Percentiles rank a stretch among this genome's conserved stretches.
Conservation (phyloP, 2,888 invertebrate species). For the Sepioteuthis lessoniana region DNA sequence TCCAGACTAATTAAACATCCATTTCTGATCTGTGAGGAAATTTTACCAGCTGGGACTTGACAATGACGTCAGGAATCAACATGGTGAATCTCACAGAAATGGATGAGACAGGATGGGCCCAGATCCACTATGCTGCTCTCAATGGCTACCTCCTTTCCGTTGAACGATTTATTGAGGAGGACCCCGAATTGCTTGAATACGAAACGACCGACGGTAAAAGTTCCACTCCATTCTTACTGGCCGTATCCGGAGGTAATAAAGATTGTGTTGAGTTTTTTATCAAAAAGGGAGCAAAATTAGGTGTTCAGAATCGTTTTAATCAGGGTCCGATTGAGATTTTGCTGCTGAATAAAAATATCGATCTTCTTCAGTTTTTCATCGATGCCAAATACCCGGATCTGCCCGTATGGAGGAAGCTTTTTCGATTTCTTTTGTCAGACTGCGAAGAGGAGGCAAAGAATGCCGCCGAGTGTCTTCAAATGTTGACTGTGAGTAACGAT, state of each 20-base stretch:
- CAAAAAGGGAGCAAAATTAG: conserved; percentile 68
- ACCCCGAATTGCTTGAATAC: conserved; percentile 69
- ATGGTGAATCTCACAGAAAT: conserved; percentile 59
- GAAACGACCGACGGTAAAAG: conserved; percentile 71
- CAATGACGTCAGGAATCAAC: background rate
- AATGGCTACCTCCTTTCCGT: conserved; percentile 73
- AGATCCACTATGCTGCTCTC: conserved; percentile 73
- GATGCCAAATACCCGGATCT: conserved; percentile 63
- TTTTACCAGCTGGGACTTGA: background rate
- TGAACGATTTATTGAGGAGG: conserved; percentile 71
- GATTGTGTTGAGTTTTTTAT: conserved; percentile 71
- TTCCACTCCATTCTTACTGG: conserved; percentile 73
- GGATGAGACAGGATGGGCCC: conserved; percentile 74
- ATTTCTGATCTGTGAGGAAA: conserved; percentile 42
- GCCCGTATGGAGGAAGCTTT: conserved; percentile 71
- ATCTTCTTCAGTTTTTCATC: conserved; percentile 69
- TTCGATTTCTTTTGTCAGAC: conserved; percentile 68
- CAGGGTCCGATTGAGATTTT: conserved; percentile 74
- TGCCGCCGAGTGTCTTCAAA: conserved; percentile 67
- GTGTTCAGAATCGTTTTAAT: conserved; percentile 67
- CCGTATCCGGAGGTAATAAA: conserved; percentile 67
- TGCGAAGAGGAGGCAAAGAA: conserved; percentile 69
- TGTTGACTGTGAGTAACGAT: conserved; percentile 59
- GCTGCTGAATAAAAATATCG: conserved; percentile 66
- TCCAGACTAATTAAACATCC: background rate